Percentiles rank a stretch among this genome's conserved stretches.
Conservation (phyloP, 2,797 vertebrate species). For the Choloepus didactylus region DNA sequence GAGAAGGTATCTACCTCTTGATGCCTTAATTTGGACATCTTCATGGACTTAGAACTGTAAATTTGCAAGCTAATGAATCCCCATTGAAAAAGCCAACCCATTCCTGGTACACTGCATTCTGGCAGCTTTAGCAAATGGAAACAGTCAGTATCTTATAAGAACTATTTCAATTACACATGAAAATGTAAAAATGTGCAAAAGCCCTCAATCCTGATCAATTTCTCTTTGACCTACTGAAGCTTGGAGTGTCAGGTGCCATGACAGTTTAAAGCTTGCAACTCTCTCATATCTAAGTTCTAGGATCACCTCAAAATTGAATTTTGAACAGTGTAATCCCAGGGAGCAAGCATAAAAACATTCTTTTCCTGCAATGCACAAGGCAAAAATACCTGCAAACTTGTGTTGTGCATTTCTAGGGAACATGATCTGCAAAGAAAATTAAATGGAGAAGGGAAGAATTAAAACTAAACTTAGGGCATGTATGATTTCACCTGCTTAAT, state of each 20-base stretch:
- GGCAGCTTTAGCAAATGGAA: too few relatives aligned
- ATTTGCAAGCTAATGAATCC: too few relatives aligned
- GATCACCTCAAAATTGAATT: constrained; percentile 40
- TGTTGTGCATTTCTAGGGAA: background rate
- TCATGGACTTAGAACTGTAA: too few relatives aligned
- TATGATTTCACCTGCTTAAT: constrained; percentile 58
- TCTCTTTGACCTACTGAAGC: background rate
- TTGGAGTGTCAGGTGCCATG: background rate
- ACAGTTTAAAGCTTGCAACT: background rate
- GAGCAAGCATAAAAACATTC: background rate
- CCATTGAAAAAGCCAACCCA: too few relatives aligned
- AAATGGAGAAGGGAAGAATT: background rate
- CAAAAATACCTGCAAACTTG: background rate
- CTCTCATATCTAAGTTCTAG: background rate
- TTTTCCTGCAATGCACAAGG: background rate
- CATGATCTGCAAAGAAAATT: constrained; percentile 15
- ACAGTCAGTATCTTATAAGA: background rate
- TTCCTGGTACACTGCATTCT: too few relatives aligned
- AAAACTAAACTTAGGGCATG: constrained; percentile 35
- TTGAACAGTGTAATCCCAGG: background rate
- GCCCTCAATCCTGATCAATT: background rate
- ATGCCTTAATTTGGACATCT: too few relatives aligned
- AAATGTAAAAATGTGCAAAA: background rate
- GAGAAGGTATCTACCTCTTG: too few relatives aligned
- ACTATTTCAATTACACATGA: background rate